Evolutionary conservation across 2,888 invertebrate species (phyloP), one percentile per base, ranked within the genome.

Genomic region (Spilarctia lutea): DNA sequence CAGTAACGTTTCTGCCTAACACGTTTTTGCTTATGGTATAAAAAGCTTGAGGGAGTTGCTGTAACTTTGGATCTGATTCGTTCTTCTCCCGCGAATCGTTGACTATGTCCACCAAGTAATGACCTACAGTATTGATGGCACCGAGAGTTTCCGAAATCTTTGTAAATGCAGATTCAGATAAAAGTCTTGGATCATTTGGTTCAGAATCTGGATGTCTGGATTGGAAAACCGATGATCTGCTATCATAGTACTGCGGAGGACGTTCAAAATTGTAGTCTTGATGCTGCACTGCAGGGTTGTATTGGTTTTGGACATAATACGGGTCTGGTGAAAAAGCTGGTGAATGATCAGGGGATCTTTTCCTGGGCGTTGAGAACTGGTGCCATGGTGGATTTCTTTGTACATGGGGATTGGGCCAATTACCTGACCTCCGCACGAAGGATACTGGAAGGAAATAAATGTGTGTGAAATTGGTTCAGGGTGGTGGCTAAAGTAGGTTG

Each of bases 101-200:
- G 2, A 96, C 98, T 96, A 98, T 98, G 86, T 98, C 98, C 0
- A 98, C 98, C 81, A 98, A 96, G 89, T 98, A 98, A 88, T 97
- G 97, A 0, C 98, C 98, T 0, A 98, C 98, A 2, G 98, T 98
- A 83, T 98, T 98, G 27, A 98, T 96, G 7, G 98, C 98, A 52
- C 98, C 98, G 56, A 97, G 88, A 1, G 97, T 97, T 89, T 97
- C 97, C 0, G 97, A 97, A 86, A 97, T 97, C 82, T 94, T 96
- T 74, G 96, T 95, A 79, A 97, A 97, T 11, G 97, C 96, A 10
- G 97, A 96, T 42, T 96, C 96, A 2, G 97, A 97, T 1, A 97
- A 91, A 7, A 97, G 86, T 68, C 97, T 93, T 11, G 96, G 96
- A 80, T 96, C 94, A 68, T 93, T 93, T 24, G 92, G 87, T 10